Evolutionary conservation across 1,140 invertebrate genomes (phyloP), one percentile per base, ranked within the genome.

Genomic region (Heterodera schachtii): DNA sequence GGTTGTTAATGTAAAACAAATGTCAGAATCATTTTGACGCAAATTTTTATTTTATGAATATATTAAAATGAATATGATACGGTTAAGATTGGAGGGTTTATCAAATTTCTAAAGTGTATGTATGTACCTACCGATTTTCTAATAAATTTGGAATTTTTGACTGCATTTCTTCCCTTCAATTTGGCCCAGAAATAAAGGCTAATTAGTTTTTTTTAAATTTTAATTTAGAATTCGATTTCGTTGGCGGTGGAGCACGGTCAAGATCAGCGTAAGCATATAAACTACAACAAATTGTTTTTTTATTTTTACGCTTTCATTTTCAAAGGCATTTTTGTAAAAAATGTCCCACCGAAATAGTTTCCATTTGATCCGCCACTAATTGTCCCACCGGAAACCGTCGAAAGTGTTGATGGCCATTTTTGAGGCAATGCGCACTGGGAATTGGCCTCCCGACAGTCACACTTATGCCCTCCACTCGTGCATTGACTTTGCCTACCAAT

Each of bases 401-500:
- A 11, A 60, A 11, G 57, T 1, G 16, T 19, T 19, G 57, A 60
- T 4, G 1, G n/a, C 11, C 5, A 60, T 60, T 60, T 60, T 60
- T 16, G 19, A 60, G 0, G 57, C 11, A 60, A 11, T 60, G 57
- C 13, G 16, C 57, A 60, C 13, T 1, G 57, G 16, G 1, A 60
- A 60, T 16, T 60, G 57, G 57, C 11, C 1, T 19, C 13, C 57
- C 11, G 1, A 19, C 13, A 60, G 57, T 19, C 57, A 60, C 16
- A 11, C 13, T 60, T 60, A 60, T 16, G 16, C 16, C 13, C 19
- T 19, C 13, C 57, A 19, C 19, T 60, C 57, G 19, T 60, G 57
- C 57, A 60, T 60, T 19, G 57, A 60, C 57, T 60, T 60, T 60
- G 57, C 57, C 57, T 60, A 60, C 57, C 57, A 60, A 60, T 60